Conservation (phyloP, 23 tunicate genomes). For the Trididemnum nubilum region DNA sequence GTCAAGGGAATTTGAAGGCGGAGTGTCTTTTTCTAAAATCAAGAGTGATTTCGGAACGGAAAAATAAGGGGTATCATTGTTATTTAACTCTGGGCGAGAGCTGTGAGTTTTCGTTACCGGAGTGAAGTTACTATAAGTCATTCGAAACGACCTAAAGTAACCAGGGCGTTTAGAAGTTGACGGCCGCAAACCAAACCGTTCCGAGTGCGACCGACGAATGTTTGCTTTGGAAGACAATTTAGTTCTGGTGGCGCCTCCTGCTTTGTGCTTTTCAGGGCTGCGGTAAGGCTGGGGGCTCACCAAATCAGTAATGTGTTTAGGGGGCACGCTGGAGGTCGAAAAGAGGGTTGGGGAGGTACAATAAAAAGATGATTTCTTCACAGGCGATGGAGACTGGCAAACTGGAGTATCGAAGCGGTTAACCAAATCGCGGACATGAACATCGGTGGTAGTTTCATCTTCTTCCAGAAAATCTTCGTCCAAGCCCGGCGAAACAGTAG, state of each 20-base stretch:
- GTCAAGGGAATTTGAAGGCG: background rate
- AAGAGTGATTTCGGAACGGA: background rate
- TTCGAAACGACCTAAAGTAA: constrained; percentile 16
- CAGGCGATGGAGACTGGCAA: background rate
- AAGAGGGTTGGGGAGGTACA: background rate
- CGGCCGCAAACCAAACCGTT: constrained; percentile 1
- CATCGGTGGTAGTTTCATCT: background rate
- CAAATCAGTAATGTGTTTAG: background rate
- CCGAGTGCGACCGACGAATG: constrained; percentile 40
- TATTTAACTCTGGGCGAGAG: background rate
- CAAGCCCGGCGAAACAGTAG: background rate
- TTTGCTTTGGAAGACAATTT: background rate
- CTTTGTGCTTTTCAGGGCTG: background rate
- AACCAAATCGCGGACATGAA: constrained; percentile 32
- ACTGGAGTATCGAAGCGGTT: background rate
- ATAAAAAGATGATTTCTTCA: background rate
- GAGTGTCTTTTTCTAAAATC: background rate
- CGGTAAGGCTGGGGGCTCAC: constrained; percentile 18
- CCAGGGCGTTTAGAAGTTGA: background rate
- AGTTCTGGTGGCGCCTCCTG: too few species aligned
- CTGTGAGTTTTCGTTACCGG: background rate
- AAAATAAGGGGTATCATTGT: background rate
- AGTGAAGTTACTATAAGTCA: background rate
- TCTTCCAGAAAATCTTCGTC: background rate
- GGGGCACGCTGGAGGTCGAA: background rate